These are phyloP conservation scores for Rhinolophus sinicus DNA, from an alignment of 2,113 vertebrate genomes.

Conservation along the genomic window DNA sequence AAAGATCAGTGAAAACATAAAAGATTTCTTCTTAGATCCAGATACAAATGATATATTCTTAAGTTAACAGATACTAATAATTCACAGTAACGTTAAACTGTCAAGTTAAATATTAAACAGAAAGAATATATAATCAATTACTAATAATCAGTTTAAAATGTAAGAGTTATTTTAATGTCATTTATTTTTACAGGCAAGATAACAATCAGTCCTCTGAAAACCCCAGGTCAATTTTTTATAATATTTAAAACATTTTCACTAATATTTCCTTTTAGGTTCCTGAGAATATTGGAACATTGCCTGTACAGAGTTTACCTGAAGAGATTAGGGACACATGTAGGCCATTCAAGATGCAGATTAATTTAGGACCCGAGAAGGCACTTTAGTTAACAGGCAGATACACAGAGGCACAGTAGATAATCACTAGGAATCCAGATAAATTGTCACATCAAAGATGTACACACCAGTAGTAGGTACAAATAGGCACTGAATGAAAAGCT, in stretches of 20 bases:
- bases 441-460: neutral
- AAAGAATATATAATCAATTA: neutral
- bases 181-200: conserved; percentile 48
- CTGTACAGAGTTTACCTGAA: neutral
- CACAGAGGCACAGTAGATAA: neutral
- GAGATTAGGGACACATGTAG: neutral
- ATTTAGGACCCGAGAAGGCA: neutral
- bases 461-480: neutral
- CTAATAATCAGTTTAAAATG: neutral
- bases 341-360: neutral
- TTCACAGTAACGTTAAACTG: neutral
- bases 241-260: neutral
- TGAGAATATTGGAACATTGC: neutral
- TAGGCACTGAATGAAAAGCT: neutral
- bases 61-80: neutral
- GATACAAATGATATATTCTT: neutral
- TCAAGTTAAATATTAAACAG: neutral
- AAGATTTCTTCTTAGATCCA: neutral
- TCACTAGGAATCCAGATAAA: neutral
- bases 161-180: neutral
- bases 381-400: neutral
- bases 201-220: conserved; percentile 35
- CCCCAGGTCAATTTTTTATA: conserved; percentile 61
- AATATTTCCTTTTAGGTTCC: neutral
- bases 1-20: neutral